Evolutionary conservation across 2,888 invertebrate genomes (phyloP).

Genomic region (Drosophila fulvimacula): DNA sequence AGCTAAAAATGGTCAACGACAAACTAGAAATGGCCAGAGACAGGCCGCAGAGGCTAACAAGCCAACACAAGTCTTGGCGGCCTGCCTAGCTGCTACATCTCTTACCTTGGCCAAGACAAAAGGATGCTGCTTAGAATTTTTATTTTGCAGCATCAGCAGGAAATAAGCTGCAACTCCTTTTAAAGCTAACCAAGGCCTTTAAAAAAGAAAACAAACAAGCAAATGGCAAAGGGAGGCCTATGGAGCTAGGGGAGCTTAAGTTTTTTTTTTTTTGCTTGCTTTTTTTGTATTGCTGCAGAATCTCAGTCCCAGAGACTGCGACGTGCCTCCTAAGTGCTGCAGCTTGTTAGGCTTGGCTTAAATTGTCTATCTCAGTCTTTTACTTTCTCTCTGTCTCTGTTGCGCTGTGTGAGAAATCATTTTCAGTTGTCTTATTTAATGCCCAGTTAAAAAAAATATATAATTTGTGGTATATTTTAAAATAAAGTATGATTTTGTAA

Average conservation of each 20-base stretch:
- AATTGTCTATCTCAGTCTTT: slow-evolving; percentile 20
- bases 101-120: slow-evolving; percentile 65
- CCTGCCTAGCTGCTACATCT: slow-evolving; percentile 9
- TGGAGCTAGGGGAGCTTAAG: not conserved
- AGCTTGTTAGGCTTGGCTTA: slow-evolving; percentile 70
- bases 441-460: slow-evolving; percentile 13
- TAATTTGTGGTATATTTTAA: not conserved
- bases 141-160: slow-evolving; percentile 63
- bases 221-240: slow-evolving; percentile 11
- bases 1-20: slow-evolving; percentile 77
- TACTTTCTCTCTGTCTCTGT: slow-evolving; percentile 46
- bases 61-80: slow-evolving; percentile 31
- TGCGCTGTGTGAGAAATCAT: slow-evolving; percentile 74
- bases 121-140: slow-evolving; percentile 75
- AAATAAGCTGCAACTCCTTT: slow-evolving; percentile 76
- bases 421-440: slow-evolving; percentile 61
- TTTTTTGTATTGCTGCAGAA: slow-evolving; percentile 22
- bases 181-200: slow-evolving; percentile 71
- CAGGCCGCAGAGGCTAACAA: slow-evolving; percentile 57
- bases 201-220: slow-evolving; percentile 40
- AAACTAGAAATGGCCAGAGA: slow-evolving; percentile 65
- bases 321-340: slow-evolving; percentile 54
- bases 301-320: slow-evolving; percentile 25
- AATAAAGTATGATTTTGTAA: not conserved
- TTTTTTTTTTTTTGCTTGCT: not conserved